Base-by-base conservation (phyloP, 2,888 invertebrate species). In the Caenorhabditis sp. region DNA sequence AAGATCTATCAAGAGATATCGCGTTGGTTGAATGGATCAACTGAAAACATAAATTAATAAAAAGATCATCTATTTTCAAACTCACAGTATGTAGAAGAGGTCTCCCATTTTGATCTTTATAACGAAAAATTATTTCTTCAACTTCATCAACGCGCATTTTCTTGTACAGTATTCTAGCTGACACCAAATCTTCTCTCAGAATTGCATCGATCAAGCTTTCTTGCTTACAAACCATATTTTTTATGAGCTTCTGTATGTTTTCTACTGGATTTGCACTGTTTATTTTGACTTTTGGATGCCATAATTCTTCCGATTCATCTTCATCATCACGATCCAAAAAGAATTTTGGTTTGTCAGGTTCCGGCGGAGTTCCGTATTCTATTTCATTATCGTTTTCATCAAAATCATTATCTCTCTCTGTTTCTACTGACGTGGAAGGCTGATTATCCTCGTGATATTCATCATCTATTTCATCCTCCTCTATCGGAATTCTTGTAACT, bases 341-440 rank as follows among this genome's bases (percentile, higher is more conserved):
- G 21, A n/a, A 58, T 20, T 36, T 58, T 21, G 58, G 38, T 58
- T 58, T 58, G 25, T 31, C 27, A n/a, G 58, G 36, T 58, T 27
- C 4, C 5, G 58, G 38, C 1, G n/a, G n/a, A n/a, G 58, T 17
- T 58, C 36, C 38, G 4, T 5, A 20, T 8, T 10, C 1, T 57
- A 8, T 53, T 21, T 57, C 31, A 5, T 10, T 7, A 8, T 38
- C 56, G 10, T 62, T 56, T 25, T 61, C 67, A n/a, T 62, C 57
- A 27, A n/a, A n/a, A n/a, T n/a, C n/a, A n/a, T n/a, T n/a, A n/a
- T n/a, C n/a, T n/a, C n/a, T n/a, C n/a, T n/a, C n/a, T 5, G 14
- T 21, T 54, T 10, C 31, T 31, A 10, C 4, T 31, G 31, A 31
- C 31, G 31, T 31, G 31, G 31, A 31, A 31, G 31, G 5, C 10